Conservation (phyloP, 1,140 invertebrate genomes). For the Stegodyphus mimosarum region DNA sequence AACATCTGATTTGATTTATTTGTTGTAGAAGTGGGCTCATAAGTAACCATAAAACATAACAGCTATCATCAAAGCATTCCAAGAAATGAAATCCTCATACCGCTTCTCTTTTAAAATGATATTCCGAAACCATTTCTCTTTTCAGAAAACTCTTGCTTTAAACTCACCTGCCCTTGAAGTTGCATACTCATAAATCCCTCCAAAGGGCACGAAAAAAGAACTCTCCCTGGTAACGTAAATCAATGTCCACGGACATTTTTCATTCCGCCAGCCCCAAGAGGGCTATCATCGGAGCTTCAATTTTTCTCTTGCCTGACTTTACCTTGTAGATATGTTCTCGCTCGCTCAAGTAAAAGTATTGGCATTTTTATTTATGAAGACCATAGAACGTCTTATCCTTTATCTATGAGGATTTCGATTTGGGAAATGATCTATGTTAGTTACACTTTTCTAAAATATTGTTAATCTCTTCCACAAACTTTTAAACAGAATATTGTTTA, state of each 20-base stretch:
- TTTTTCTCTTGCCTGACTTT: background rate
- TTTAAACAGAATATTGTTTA: no score
- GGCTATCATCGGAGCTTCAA: background rate
- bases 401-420: background rate
- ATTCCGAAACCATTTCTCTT: background rate
- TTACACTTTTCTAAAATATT: background rate
- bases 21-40: no score
- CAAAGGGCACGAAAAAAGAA: background rate
- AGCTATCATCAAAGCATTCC: no score
- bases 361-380: background rate
- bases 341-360: background rate
- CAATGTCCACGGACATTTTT: constrained; percentile 33
- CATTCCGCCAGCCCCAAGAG: constrained; percentile 15
- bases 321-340: background rate
- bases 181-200: background rate
- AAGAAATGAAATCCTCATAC: no score
- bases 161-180: background rate
- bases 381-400: background rate
- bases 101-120: background rate
- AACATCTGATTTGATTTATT: no score
- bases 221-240: constrained; percentile 3
- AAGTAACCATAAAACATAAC: no score
- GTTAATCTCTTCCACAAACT: background rate
- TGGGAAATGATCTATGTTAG: background rate
- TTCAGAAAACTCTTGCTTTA: background rate